Evolutionary conservation across 2,113 vertebrate species (phyloP).

Genomic region (Scalopus aquaticus): DNA sequence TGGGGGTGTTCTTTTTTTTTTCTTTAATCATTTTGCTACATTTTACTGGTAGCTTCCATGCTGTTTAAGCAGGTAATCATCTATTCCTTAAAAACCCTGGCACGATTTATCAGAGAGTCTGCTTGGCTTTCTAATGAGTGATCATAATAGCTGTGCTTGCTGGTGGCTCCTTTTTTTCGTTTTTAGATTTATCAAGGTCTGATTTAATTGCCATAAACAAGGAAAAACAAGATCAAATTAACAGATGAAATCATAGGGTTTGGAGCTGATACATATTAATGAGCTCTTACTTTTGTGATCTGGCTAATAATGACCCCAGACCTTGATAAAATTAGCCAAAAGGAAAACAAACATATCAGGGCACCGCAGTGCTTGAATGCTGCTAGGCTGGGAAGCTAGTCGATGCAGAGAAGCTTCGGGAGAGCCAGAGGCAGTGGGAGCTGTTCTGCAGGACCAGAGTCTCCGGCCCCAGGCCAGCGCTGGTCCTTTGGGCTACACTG

Average conservation of each 20-base stretch:
- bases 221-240: slow-evolving; percentile 74
- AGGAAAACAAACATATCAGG: slow-evolving; percentile 76
- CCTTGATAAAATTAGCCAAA: slow-evolving; percentile 63
- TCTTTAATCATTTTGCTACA: slow-evolving; percentile 76
- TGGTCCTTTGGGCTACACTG: background rate
- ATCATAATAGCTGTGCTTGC: slow-evolving; percentile 70
- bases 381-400: slow-evolving; percentile 17
- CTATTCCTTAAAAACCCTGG: slow-evolving; percentile 80
- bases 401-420: background rate
- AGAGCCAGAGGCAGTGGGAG: background rate
- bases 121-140: slow-evolving; percentile 80
- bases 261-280: slow-evolving; percentile 72
- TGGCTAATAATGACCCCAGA: slow-evolving; percentile 64
- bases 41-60: slow-evolving; percentile 81
- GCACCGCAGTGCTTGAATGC: background rate
- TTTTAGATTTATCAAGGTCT: slow-evolving; percentile 73
- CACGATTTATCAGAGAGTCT: slow-evolving; percentile 78
- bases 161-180: slow-evolving; percentile 59
- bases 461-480: background rate
- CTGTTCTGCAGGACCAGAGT: background rate
- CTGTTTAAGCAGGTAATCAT: slow-evolving; percentile 80
- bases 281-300: slow-evolving; percentile 72
- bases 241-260: slow-evolving; percentile 77
- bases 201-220: slow-evolving; percentile 79
- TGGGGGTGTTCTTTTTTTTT: slow-evolving; percentile 71